These are phyloP conservation scores for Andrena bucephala DNA, from an alignment of 2,888 invertebrate genomes.

Conservation along the genomic window DNA sequence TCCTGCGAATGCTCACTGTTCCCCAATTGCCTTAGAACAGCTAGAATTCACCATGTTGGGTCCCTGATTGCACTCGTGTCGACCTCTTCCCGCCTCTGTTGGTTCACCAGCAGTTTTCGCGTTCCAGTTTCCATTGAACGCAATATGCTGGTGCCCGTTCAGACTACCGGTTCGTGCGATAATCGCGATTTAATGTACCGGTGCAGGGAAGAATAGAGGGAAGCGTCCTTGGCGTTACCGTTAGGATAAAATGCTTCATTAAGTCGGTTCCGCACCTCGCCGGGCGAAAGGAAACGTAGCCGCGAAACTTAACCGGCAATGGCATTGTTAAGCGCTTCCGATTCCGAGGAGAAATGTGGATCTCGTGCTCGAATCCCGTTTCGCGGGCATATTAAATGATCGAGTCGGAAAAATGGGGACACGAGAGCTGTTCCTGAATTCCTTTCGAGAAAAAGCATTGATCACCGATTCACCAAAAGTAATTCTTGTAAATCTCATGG, in stretches of 20 bases:
- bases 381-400: neutral
- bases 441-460: neutral
- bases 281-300: neutral
- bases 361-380: neutral
- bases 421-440: neutral
- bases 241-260: constrained; percentile 37
- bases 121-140: constrained; percentile 51
- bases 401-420: too few relatives aligned
- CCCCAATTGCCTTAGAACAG: too few relatives aligned
- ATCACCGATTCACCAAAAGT: neutral
- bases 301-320: constrained; percentile 6
- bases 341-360: neutral
- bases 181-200: constrained; percentile 36
- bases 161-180: constrained; percentile 31
- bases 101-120: constrained; percentile 1
- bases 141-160: constrained; percentile 22
- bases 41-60: constrained; percentile 19
- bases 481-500: too few relatives aligned
- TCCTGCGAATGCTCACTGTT: too few relatives aligned
- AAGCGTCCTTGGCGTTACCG: constrained; percentile 60
- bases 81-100: neutral
- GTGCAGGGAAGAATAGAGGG: constrained; percentile 44
- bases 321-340: constrained; percentile 8
- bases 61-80: constrained; percentile 49
- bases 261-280: constrained; percentile 4